Evolutionary conservation across 2,113 vertebrate genomes (phyloP).

Genomic region (Microcebus lehilahytsara): DNA sequence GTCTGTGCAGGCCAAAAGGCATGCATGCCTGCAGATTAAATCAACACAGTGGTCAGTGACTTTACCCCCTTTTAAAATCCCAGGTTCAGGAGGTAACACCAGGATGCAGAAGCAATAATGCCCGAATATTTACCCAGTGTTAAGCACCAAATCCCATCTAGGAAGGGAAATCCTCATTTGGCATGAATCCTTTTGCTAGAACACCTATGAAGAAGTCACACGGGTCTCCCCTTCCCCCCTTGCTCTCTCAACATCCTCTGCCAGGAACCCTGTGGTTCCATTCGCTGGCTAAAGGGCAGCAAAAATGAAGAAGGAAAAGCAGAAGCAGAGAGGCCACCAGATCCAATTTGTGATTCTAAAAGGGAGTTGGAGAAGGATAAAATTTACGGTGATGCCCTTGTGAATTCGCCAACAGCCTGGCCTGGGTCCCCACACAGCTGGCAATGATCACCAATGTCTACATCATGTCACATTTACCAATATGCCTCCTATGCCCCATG

Average conservation of each 20-base stretch:
- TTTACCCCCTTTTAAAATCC: background rate
- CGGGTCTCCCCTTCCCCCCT: background rate
- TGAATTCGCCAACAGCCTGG: background rate
- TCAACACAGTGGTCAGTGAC: background rate
- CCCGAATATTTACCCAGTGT: background rate
- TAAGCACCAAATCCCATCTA: background rate
- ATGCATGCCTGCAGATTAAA: constrained; percentile 90
- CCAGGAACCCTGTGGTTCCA: background rate
- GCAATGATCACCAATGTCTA: background rate
- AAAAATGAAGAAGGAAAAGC: background rate
- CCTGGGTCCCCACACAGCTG: background rate
- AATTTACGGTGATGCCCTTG: background rate
- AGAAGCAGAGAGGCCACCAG: background rate
- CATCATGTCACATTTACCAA: background rate
- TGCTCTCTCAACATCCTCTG: background rate
- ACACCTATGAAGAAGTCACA: background rate
- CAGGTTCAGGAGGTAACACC: background rate
- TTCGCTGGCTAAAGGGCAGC: background rate
- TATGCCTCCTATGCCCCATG: fast-evolving
- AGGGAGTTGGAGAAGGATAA: background rate
- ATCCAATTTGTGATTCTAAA: background rate
- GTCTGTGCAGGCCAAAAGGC: constrained; percentile 93
- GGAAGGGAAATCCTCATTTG: background rate
- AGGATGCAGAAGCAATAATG: background rate
- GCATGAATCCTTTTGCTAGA: background rate